Evolutionary conservation across 2,113 vertebrate species (phyloP), one percentile per base, ranked within the genome.

Genomic region (Epinephelus cyanopodus): DNA sequence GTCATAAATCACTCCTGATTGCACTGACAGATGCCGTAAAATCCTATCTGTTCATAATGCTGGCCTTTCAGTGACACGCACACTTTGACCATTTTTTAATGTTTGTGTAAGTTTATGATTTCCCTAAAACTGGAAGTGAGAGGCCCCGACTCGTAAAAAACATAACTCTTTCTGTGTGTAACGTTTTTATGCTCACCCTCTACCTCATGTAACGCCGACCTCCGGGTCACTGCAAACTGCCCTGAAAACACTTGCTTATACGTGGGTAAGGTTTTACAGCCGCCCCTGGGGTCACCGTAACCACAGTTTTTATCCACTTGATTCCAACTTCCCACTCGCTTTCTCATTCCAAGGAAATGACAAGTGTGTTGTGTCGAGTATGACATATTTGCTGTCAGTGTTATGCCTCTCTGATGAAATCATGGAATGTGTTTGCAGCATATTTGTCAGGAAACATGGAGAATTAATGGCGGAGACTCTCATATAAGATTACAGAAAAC

Each of bases 91-190:
- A 74, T 62, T 85, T 89, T 89, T 84, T 74, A 33, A 79, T 84
- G 78, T 93, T 94, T 84, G 71, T 15, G 18, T 70, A 90, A 88
- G 56, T 93, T 93, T 92, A 93, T 81, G 86, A 86, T 93, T 95
- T 93, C 90, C 92, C 71, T 48, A 83, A 91, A 91, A 83, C 81
- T 90, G 90, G 89, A 92, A 92, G 88, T 91, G 25, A 71, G 88
- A 77, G 80, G 63, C 83, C 76, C 74, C 6, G 33, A 53, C 71
- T 89, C 83, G 6, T 91, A 81, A 92, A 94, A 66, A 74, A 67
- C 83, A 81, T 79, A 83, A 91, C 66, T 81, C 75, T 70, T 60
- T 80, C 84, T 56, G 72, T 88, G 88, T 78, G 13, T 21, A 88
- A 68, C 58, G n/a, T 89, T 85, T 91, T 90, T 86, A 88, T 87